Evolutionary conservation across 1,140 invertebrate species (phyloP), one percentile per base, ranked within the genome.

Genomic region (Drosophila saltans): DNA sequence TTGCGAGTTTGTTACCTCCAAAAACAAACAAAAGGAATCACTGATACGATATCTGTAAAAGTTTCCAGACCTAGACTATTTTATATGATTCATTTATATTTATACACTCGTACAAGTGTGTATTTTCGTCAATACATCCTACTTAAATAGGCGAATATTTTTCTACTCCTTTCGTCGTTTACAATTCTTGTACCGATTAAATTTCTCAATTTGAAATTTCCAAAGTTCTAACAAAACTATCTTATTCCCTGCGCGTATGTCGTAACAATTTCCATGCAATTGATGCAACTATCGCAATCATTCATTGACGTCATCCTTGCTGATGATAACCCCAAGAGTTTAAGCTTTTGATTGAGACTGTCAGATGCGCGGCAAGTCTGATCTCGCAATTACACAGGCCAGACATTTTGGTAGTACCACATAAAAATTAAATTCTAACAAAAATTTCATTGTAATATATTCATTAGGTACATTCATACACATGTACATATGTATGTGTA

Each of bases 251-350:
- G 61, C 40, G n/a, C 30, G 62, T 40, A 78, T 81, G 78, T 85
- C 68, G 85, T 84, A 85, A 85, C 69, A 69, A 56, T 75, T 33
- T 39, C 41, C 74, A 56, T 66, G 48, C 70, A 75, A 78, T 39
- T 79, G 60, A 52, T 64, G 66, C 4, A 80, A 84, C 80, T 80
- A 86, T 57, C 56, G 30, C 39, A 39, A 75, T 40, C 56, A 40
- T 36, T 65, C 58, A n/a, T 52, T 52, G 45, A 52, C 45, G 45
- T 52, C 45, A 52, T 26, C 2, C 21, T 39, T 55, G n/a, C n/a
- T 39, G 64, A 28, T 66, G 78, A 86, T 86, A 88, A 86, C 80
- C 81, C 72, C 67, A 26, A 21, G 26, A 26, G 30, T 21, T 21
- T 48, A 39, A 39, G 61, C 11, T 62, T 21, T 33, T 57, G 68